Conservation (phyloP, 2,113 vertebrate species). For the Stercorarius parasiticus region DNA sequence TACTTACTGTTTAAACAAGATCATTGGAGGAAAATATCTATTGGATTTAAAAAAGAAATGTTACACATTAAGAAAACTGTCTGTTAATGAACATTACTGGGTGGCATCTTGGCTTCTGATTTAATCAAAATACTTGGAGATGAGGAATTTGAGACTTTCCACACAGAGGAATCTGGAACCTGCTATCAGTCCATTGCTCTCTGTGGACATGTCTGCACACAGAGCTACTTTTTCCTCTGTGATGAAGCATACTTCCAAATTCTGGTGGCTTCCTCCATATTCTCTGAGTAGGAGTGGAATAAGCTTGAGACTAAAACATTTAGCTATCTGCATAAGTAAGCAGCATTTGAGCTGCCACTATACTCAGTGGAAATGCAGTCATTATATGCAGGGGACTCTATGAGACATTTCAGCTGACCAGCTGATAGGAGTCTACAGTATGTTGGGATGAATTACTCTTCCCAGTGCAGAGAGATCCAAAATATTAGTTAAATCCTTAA, state of each 20-base stretch:
- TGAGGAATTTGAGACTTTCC: neutral
- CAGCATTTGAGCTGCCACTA: neutral
- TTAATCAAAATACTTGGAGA: neutral
- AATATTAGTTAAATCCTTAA: neutral
- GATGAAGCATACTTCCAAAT: neutral
- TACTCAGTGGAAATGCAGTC: neutral
- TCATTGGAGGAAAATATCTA: neutral
- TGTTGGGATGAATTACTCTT: neutral
- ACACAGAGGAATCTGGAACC: neutral
- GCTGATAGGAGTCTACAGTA: neutral
- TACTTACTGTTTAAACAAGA: neutral
- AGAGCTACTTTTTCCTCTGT: neutral
- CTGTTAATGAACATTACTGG: neutral
- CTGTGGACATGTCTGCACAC: accelerated
- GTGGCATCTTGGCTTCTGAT: neutral
- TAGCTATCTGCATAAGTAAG: accelerated
- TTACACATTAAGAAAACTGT: neutral
- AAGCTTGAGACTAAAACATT: neutral
- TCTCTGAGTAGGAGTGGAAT: neutral
- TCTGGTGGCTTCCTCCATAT: neutral
- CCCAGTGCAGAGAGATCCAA: neutral
- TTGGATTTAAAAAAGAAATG: neutral
- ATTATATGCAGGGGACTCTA: neutral
- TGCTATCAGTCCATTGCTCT: neutral
- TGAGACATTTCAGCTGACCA: neutral